Evolutionary conservation across 2,797 vertebrate species (phyloP), one percentile per base, ranked within the genome.

Genomic region (Coranthus polyacanthus): DNA sequence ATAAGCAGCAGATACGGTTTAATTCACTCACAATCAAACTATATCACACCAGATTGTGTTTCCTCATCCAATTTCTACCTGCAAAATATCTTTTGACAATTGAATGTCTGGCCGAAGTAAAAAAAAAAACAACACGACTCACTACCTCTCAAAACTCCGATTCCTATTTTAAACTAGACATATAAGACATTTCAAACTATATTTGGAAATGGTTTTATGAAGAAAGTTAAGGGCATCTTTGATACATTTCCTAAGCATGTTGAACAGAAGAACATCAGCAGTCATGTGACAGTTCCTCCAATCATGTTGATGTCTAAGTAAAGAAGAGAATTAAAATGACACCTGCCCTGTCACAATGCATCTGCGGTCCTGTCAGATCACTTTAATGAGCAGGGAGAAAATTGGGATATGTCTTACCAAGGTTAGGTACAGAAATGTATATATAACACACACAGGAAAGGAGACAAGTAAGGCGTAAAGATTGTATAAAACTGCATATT

Each of bases 11-110:
- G 50, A n/a, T 54, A 17, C 37, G 20, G 29, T n/a, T 37, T 24
- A 29, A 41, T 47, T 24, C 13, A 39, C 51, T 26, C 41, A 37
- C 45, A 52, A 46, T 42, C 63, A 59, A 32, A 20, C 53, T 22
- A 17, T 60, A 8, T 39, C 37, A 41, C 57, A 34, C 21, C 49
- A 49, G 69, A 57, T 70, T 62, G 46, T 32, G 50, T 65, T 67
- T 60, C 55, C 6, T 50, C 0, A 46, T 29, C 63, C 62, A 47
- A 39, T 44, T 29, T 17, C 10, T 34, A 64, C 52, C 53, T 64
- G 57, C 42, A 53, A 58, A 59, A 36, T 32, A 43, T 59, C 53
- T 39, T 36, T 20, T 12, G 21, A 56, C 39, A 55, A 61, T 73
- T 32, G 21, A 58, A 29, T 63, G 29, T 17, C 52, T 38, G 52